Base-by-base conservation (phyloP, 2,888 invertebrate species). In the Dendrolimus houi region DNA sequence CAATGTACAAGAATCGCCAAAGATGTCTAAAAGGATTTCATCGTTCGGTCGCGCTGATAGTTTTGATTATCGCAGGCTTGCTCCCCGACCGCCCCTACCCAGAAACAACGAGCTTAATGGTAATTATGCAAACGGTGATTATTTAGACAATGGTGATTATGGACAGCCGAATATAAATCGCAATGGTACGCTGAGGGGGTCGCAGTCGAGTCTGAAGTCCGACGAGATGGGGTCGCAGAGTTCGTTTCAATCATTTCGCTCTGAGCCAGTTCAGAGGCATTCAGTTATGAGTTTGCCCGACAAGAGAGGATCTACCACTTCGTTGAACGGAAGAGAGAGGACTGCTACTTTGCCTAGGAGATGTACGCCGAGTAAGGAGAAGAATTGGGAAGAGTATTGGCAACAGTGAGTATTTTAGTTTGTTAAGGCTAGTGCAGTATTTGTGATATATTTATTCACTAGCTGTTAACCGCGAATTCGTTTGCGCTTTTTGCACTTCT, bases 371-470 rank as follows among this genome's bases (percentile, higher is more conserved):
- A 83, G 70, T 0, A 86, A 77, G 65, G 84, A 87, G 65, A 87
- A 83, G 69, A 81, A 79, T 55, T 91, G 90, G 91, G 88, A 91
- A 61, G 88, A 88, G 14, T 91, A 91, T 65, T 91, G 91, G 91
- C 79, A 88, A 1, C 77, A 81, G 91, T 91, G 69, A 86, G 88
- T 85, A 65, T 55, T 65, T 59, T 60, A 29, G 57, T 59, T 29
- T 29, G 29, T 29, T 29, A 29, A 29, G 6, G 29, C 29, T 29
- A 6, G 6, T 29, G 29, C 29, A 6, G 3, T 29, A 0, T 29
- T 29, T 3, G 29, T 29, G 29, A 29, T 29, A 29, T 29, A 29
- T 29, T 29, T 29, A 29, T 29, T 29, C 0, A 29, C 6, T 29
- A 29, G 6, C 1, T 29, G 29, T 29, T 29, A 6, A 3, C 29